phyloP scores from a whole-genome alignment of 2,797 vertebrate species.

The Tragelaphus eurycerus region DNA sequence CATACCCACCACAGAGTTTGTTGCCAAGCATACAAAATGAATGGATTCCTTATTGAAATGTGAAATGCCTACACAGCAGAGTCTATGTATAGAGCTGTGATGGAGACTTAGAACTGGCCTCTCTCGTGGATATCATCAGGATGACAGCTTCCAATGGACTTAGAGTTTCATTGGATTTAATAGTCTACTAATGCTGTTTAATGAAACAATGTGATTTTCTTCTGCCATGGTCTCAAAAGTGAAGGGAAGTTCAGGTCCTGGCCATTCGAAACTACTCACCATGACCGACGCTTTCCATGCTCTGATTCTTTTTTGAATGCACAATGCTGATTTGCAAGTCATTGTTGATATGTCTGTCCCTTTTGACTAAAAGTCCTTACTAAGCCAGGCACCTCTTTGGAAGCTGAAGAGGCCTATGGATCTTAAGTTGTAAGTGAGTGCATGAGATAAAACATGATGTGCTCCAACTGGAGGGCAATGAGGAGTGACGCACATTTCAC shows the following conservation, averaged over 20 bases:
- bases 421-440: slow-evolving; percentile 2
- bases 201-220: neutral
- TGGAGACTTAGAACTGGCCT: neutral
- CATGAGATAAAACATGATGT: neutral
- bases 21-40: slow-evolving; percentile 11
- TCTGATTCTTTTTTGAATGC: neutral
- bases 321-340: neutral
- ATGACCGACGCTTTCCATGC: neutral
- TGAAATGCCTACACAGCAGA: neutral
- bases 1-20: neutral
- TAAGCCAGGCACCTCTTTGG: neutral
- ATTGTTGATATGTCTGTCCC: neutral
- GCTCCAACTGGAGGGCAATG: neutral
- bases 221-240: neutral
- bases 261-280: neutral
- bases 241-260: neutral
- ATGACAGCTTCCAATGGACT: neutral
- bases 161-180: neutral
- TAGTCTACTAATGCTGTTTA: neutral
- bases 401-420: neutral
- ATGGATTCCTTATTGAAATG: neutral
- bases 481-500: neutral
- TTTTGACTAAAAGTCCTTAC: neutral
- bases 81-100: neutral
- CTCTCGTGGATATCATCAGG: neutral